Base-by-base conservation (phyloP, 2,797 vertebrate species). In the Caiman crocodilus region DNA sequence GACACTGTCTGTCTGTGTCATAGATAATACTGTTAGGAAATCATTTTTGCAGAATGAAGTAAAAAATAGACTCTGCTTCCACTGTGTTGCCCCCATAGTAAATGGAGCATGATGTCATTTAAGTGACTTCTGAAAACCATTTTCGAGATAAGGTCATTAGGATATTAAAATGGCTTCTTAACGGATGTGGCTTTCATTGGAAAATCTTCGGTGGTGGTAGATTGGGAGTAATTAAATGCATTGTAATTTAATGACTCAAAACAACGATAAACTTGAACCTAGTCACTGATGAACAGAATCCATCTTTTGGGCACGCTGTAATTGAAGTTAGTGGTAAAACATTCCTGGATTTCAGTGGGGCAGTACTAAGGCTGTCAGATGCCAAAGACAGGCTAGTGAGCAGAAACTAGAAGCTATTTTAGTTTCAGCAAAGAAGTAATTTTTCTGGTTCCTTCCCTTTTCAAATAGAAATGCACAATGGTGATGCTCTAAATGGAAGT, bases 191-290 rank as follows among this genome's bases (percentile, higher is more conserved):
- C 56, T 92, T 93, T 84, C 89, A 84, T 63, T 89, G 87, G 79
- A 93, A 93, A 94, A 50, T 77, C 61, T 94, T 86, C 32, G 11
- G 1, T 57, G 87, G 79, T 60, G 81, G 87, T 93, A 63, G 73
- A 59, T 42, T 74, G 30, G 92, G 81, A 92, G 50, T 88, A 93
- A 93, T 94, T 90, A 94, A 89, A 76, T 82, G 80, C 73, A 87
- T 16, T 82, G 88, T 89, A 88, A 84, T 87, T 89, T 84, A 92
- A 84, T 84, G 89, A 86, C 74, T 96, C 91, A 89, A 84, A 94
- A 69, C 84, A 93, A 76, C 74, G 69, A 21, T 71, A 86, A 64
- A 79, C 64, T 73, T 78, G 84, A 80, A 89, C 25, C 9, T 3
- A 23, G 67, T 78, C 80, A 4, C 74, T 84, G 69, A 8, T 63